phyloP scores from a whole-genome alignment of 53 echinoderm and acorn worm species.

The Hippasteria phrygiana region DNA sequence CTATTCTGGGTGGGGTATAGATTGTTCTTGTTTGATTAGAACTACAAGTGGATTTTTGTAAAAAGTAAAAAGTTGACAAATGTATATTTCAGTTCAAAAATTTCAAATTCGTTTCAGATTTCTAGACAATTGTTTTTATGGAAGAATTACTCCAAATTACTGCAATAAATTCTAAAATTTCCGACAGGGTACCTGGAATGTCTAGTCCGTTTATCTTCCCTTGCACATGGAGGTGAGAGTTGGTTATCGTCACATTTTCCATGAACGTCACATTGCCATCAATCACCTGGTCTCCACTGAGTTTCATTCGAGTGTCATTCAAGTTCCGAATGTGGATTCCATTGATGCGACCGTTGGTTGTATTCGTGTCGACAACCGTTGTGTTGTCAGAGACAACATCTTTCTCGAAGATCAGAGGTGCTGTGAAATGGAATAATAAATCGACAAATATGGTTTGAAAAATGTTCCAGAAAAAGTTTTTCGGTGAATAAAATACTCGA shows the following conservation, averaged over 20 bases:
- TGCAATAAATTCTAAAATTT: neutral
- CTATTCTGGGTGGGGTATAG: no score
- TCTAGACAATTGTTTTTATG: no score
- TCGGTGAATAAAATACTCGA: no score
- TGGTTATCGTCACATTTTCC: conserved; percentile 39
- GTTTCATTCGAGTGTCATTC: conserved; percentile 38
- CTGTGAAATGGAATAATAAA: neutral
- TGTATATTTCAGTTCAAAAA: no score
- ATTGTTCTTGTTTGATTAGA: no score
- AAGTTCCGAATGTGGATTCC: conserved; percentile 59
- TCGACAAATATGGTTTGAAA: neutral
- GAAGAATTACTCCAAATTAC: no score
- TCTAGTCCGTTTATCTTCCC: conserved; percentile 57
- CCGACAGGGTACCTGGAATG: conserved; percentile 63
- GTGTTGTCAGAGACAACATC: conserved; percentile 12
- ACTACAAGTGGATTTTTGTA: no score
- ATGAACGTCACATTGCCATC: conserved; percentile 52
- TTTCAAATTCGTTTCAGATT: no score
- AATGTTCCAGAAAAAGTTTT: no score
- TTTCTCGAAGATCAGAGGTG: conserved; percentile 22
- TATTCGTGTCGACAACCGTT: conserved; percentile 14
- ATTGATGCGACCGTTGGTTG: conserved; percentile 28
- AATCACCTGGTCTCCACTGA: conserved; percentile 60
- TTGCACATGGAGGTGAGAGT: conserved; percentile 51
- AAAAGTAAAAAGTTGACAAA: no score